Percentiles rank a stretch among this genome's conserved stretches.
Evolutionary conservation across 1,140 invertebrate species (phyloP).

Genomic region (Euwallacea similis): DNA sequence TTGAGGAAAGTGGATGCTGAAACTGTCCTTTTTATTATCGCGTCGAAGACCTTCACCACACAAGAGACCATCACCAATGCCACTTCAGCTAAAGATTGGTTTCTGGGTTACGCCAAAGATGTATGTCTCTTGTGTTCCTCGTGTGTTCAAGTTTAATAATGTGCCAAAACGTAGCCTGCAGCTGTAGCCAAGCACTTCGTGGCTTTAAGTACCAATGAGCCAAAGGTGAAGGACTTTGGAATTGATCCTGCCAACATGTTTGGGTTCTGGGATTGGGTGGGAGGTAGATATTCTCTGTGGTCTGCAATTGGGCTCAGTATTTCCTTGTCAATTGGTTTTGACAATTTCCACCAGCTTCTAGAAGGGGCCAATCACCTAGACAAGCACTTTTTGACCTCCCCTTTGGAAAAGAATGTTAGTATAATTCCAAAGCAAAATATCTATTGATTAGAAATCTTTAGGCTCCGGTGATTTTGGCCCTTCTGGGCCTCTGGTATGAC

Average conservation of each 20-base stretch:
- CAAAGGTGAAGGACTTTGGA: conserved; percentile 94
- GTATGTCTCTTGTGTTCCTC: conserved; percentile 58
- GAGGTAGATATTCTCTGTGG: conserved; percentile 97
- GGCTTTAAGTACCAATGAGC: conserved; percentile 85
- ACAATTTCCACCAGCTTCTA: conserved; percentile 93
- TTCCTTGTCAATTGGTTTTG: conserved; percentile 89
- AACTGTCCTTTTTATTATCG: conserved; percentile 96
- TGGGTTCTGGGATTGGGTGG: conserved; percentile 99
- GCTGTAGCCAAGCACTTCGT: conserved; percentile 25
- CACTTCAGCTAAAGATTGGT: conserved; percentile 94
- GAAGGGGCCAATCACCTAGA: conserved; percentile 93
- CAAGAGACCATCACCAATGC: conserved; percentile 99
- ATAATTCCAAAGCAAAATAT: neutral
- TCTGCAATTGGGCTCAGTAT: conserved; percentile 98
- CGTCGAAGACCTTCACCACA: conserved; percentile 99
- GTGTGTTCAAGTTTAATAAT: neutral
- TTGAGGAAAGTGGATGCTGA: conserved; percentile 90
- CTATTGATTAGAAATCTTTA: conserved; percentile 54
- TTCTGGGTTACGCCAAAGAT: conserved; percentile 83
- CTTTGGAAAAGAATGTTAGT: conserved; percentile 92
- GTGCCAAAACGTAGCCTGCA: conserved; percentile 5
- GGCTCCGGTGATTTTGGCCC: conserved; percentile 91
- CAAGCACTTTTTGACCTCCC: conserved; percentile 86
- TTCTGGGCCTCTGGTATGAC: conserved; percentile 95
- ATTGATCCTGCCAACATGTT: conserved; percentile 99